Evolutionary conservation across 1,140 invertebrate species (phyloP).

Genomic region (Antheraea pernyi): DNA sequence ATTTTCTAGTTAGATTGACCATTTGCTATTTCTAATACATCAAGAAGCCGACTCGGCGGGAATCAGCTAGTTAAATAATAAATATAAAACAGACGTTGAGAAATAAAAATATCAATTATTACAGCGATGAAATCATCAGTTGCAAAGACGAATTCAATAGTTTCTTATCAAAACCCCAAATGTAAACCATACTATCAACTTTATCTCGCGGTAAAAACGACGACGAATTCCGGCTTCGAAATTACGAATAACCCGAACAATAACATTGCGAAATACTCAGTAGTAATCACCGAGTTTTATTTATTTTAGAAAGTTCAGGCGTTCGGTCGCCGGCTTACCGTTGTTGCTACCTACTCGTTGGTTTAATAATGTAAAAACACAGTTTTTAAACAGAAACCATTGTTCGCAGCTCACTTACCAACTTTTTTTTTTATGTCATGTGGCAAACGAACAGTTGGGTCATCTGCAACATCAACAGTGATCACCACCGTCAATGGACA

Average conservation of each 20-base stretch:
- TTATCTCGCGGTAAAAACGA: not conserved
- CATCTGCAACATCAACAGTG: no score
- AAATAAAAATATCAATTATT: no score
- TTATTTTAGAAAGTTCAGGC: slow-evolving; percentile 12
- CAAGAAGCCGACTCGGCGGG: no score
- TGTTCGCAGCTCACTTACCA: no score
- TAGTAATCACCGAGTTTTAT: not conserved
- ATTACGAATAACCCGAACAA: slow-evolving; percentile 8
- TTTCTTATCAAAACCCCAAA: not conserved
- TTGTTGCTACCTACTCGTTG: not conserved
- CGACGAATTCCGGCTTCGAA: not conserved
- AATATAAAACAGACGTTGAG: no score
- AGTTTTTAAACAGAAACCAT: not conserved
- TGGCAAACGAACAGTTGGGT: no score
- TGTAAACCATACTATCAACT: not conserved
- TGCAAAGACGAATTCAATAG: not conserved
- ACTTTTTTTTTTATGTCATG: no score
- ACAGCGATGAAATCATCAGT: no score
- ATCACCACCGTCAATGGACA: no score
- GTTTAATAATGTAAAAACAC: not conserved
- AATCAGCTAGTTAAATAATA: no score
- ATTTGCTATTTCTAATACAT: no score
- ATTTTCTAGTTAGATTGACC: no score
- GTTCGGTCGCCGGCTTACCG: not conserved
- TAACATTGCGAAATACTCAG: slow-evolving; percentile 12